Evolutionary conservation across 2,797 vertebrate genomes (phyloP), one percentile per base, ranked within the genome.

Genomic region (Valencia hispanica): DNA sequence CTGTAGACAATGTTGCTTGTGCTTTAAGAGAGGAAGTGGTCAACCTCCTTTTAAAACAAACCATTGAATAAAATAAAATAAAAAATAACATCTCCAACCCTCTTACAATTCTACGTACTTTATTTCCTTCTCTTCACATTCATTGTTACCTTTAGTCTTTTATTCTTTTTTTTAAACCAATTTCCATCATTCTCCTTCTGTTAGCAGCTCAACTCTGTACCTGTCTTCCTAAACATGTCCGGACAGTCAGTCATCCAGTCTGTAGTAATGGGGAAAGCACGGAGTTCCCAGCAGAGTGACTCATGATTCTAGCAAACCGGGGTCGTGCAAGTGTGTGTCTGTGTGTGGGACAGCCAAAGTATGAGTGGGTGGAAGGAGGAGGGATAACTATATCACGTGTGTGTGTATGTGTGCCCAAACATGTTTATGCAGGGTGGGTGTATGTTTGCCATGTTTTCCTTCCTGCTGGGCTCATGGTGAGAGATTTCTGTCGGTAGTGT

Each of bases 211-310:
- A 80, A 68, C 30, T 79, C 47, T 79, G 25, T 70, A 27, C 69
- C 68, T 70, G 36, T 81, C 32, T 77, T 27, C 36, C 47, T 5
- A 36, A 75, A 74, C 73, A 4, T 79, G 79, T 77, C 61, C 36
- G 73, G 77, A 43, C 83, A 81, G 70, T 84, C 74, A 83, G 79
- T 79, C 85, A 77, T 74, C 73, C 80, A 73, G 73, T 80, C 73
- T 70, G 84, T 86, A 87, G 91, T 90, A 91, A 94, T 89, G 77
- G 85, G 69, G 85, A 91, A 91, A 86, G 90, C 83, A 86, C 90
- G 90, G 90, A 88, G 91, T 94, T 94, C 91, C 93, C 92, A 94
- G 93, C 92, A 93, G 84, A 82, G 82, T 94, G 93, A 93, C 79
- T 93, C 92, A 94, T 75, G 0, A 25, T 57, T 86, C 65, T 0